A percentile compares a stretch with the other conserved stretches of the same genome.
Conservation (phyloP, 1,140 invertebrate species). For the Ctenoplectra terminalis region DNA sequence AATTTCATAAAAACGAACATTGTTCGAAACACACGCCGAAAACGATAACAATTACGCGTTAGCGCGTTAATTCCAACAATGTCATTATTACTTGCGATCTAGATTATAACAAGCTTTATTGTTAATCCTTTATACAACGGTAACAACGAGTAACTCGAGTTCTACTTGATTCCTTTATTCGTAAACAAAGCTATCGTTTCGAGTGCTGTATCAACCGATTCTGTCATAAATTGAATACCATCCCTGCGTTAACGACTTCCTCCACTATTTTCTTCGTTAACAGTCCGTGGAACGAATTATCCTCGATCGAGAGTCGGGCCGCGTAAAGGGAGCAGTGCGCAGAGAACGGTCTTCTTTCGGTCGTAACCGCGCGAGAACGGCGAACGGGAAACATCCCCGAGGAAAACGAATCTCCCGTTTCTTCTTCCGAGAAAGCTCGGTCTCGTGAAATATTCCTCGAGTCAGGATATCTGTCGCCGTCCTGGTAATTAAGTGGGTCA, state of each 20-base stretch:
- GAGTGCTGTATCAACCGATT: not conserved
- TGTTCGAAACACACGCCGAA: not conserved
- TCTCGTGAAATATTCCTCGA: constrained; percentile 46
- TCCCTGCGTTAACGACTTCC: not conserved
- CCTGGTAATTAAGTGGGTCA: constrained; percentile 52
- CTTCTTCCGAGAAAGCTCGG: not conserved
- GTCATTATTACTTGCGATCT: not conserved
- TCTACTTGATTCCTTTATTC: not conserved
- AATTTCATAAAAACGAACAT: not conserved
- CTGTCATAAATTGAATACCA: not conserved
- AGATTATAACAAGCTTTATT: not conserved
- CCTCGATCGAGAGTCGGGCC: not conserved
- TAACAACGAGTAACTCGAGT: not conserved
- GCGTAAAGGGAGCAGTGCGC: not conserved
- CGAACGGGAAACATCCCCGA: not conserved
- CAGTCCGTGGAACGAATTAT: constrained; percentile 17
- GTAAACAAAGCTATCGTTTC: not conserved
- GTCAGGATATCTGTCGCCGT: constrained; percentile 44
- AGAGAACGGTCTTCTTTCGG: not conserved
- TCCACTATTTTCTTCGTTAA: not conserved
- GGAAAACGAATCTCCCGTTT: constrained; percentile 30
- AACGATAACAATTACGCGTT: not conserved
- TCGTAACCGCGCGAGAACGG: not conserved
- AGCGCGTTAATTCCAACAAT: not conserved
- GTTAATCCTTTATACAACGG: not conserved